Evolutionary conservation across 2,888 invertebrate species (phyloP).

Genomic region (Ormyrus nitidulus): DNA sequence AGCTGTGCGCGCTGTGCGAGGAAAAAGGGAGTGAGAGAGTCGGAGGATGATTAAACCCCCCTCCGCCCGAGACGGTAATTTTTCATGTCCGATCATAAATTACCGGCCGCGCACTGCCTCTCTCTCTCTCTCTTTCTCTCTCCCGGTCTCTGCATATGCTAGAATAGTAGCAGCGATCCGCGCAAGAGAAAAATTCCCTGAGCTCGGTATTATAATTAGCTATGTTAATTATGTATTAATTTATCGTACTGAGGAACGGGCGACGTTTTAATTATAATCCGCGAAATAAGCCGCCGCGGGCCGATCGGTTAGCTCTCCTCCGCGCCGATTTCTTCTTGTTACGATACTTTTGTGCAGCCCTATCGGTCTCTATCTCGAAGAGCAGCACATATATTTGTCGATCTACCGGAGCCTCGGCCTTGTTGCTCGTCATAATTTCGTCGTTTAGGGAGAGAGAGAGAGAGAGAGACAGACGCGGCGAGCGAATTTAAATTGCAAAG

Average conservation of each 20-base stretch:
- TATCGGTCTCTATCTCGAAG: not conserved
- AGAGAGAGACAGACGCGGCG: too few relatives aligned
- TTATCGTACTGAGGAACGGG: slow-evolving; percentile 71
- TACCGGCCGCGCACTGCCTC: slow-evolving; percentile 66
- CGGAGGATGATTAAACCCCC: slow-evolving; percentile 73
- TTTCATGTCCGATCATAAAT: slow-evolving; percentile 75
- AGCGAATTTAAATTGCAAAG: not conserved
- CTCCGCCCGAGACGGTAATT: slow-evolving; percentile 73
- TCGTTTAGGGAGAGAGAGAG: not conserved
- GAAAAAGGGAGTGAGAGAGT: slow-evolving; percentile 61
- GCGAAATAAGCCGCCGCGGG: slow-evolving; percentile 36
- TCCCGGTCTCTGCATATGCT: too few relatives aligned
- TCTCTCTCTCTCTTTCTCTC: not conserved
- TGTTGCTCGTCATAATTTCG: slow-evolving; percentile 23
- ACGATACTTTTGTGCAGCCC: not conserved
- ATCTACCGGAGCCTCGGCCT: not conserved
- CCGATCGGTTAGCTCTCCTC: not conserved
- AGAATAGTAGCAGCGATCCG: too few relatives aligned
- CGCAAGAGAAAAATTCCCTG: slow-evolving; percentile 70
- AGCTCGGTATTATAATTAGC: slow-evolving; percentile 74
- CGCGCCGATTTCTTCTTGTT: slow-evolving; percentile 30
- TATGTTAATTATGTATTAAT: slow-evolving; percentile 75
- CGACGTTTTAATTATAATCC: slow-evolving; percentile 75
- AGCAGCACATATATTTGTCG: slow-evolving; percentile 7
- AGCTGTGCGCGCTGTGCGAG: slow-evolving; percentile 21